Conservation (phyloP, 2,888 invertebrate species). For the Pseudolycoriella hygida region DNA sequence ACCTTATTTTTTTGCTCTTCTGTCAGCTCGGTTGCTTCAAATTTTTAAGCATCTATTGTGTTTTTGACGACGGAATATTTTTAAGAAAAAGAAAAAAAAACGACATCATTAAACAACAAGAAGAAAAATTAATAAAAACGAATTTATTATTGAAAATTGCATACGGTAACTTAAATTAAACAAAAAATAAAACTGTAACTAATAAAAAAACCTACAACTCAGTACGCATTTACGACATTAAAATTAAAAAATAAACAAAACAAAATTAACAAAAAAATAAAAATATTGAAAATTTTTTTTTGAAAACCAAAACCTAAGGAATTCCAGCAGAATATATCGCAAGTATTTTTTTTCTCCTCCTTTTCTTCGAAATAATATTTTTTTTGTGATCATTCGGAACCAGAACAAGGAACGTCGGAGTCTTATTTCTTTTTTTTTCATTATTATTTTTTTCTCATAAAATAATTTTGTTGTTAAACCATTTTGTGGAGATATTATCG, state of each 20-base stretch:
- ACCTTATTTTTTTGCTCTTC: too few relatives aligned
- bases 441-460: too few relatives aligned
- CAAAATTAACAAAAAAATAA: not conserved
- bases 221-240: constrained; percentile 3
- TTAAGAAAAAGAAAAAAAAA: not conserved
- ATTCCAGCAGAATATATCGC: not conserved
- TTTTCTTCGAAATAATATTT: not conserved
- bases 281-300: not conserved
- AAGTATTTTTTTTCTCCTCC: not conserved
- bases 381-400: not conserved
- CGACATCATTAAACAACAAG: not conserved
- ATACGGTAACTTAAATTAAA: not conserved
- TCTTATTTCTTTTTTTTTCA: not conserved
- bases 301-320: not conserved
- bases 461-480: too few relatives aligned
- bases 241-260: not conserved
- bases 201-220: not conserved
- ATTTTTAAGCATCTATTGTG: too few relatives aligned
- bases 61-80: too few relatives aligned
- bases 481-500: too few relatives aligned
- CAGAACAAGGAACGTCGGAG: too few relatives aligned
- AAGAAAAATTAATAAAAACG: not conserved
- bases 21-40: too few relatives aligned
- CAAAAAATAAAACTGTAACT: not conserved
- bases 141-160: not conserved